These are phyloP conservation scores for Platycercus adscitus DNA, from an alignment of 2,113 vertebrate species.

Conservation along the genomic window DNA sequence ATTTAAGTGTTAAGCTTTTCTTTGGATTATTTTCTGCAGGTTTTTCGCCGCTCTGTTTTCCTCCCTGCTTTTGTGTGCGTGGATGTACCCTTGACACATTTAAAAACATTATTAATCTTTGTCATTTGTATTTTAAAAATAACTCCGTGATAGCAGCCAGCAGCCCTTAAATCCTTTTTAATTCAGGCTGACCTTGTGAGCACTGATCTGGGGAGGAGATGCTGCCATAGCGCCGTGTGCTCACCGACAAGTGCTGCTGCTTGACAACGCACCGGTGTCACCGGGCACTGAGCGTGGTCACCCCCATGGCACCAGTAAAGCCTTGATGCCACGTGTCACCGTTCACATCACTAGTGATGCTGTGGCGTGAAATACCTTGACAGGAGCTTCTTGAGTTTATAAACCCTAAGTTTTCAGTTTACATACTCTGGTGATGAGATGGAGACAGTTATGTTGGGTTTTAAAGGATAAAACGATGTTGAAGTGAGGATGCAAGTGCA, in stretches of 20 bases:
- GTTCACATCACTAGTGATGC: neutral
- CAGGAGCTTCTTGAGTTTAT: neutral
- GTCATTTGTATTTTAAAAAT: conserved; percentile 35
- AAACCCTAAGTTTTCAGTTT: neutral
- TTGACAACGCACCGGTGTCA: neutral
- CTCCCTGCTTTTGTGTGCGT: neutral
- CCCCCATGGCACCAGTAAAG: neutral
- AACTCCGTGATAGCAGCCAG: neutral
- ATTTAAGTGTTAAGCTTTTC: conserved; percentile 21
- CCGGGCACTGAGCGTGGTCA: neutral
- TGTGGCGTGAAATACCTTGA: neutral
- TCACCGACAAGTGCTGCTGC: neutral
- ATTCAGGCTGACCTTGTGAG: neutral
- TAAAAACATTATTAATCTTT: conserved; percentile 55
- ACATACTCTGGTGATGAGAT: neutral
- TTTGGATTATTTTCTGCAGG: neutral
- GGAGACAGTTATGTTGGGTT: neutral
- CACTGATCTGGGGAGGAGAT: neutral
- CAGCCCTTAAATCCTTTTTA: neutral
- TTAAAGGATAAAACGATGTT: fast-evolving
- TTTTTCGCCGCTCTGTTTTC: neutral
- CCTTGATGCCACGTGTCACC: neutral
- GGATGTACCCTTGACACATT: conserved; percentile 18
- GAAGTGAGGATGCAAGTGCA: fast-evolving
- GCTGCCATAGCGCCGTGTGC: neutral